These are phyloP conservation scores for Lasius fuliginosus DNA, from an alignment of 2,888 invertebrate genomes.

Conservation along the genomic window DNA sequence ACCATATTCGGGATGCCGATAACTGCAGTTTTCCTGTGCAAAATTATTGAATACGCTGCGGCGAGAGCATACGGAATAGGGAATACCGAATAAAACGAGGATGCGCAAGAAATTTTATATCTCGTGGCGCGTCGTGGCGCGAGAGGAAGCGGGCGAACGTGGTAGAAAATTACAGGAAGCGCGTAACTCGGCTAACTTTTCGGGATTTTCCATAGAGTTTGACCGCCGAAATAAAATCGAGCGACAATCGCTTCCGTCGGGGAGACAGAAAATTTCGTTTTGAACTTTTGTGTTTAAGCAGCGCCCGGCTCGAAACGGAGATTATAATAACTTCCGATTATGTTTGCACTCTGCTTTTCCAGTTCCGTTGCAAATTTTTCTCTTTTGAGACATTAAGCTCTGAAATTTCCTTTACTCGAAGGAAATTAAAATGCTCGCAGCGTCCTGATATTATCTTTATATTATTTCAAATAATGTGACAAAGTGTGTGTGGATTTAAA, in stretches of 20 bases:
- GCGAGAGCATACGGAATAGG: constrained; percentile 31
- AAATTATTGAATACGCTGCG: constrained; percentile 40
- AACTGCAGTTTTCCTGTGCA: constrained; percentile 36
- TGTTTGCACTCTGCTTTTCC: not conserved
- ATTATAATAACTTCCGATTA: constrained; percentile 34
- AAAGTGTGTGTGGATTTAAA: not conserved
- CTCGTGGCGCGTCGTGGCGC: constrained; percentile 11
- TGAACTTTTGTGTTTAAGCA: constrained; percentile 32
- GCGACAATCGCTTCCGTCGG: constrained; percentile 10
- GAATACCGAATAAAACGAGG: constrained; percentile 32
- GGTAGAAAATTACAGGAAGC: constrained; percentile 34
- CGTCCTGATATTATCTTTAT: not conserved
- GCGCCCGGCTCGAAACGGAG: not conserved
- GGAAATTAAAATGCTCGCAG: not conserved
- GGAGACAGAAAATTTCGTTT: constrained; percentile 8
- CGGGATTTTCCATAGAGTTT: constrained; percentile 34
- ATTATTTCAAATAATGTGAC: not conserved
- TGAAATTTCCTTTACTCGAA: not conserved
- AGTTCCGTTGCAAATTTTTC: not conserved
- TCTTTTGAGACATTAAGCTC: not conserved
- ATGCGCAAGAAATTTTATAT: constrained; percentile 50
- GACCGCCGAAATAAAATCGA: constrained; percentile 42
- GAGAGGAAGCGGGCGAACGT: not conserved
- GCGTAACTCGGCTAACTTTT: constrained; percentile 49
- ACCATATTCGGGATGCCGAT: constrained; percentile 25